These are phyloP conservation scores for Cistogaster globosa DNA, from an alignment of 2,888 invertebrate species.

Conservation along the genomic window DNA sequence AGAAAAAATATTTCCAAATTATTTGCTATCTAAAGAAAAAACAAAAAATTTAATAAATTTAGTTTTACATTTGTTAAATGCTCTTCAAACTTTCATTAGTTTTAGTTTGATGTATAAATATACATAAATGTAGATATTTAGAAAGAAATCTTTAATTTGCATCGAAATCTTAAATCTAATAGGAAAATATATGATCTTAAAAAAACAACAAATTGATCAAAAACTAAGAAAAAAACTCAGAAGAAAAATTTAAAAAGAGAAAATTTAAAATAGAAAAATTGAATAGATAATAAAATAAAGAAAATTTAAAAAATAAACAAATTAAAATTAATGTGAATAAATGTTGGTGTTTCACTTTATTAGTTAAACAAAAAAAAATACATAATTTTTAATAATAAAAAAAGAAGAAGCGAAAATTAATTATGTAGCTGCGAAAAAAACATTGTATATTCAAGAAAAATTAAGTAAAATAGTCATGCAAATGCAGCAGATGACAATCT, in stretches of 20 bases:
- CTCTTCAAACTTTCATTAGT: neutral
- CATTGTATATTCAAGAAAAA: constrained; percentile 32
- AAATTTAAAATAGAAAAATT: neutral
- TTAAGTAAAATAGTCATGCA: constrained; percentile 26
- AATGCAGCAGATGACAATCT: constrained; percentile 69
- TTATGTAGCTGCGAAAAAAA: constrained; percentile 50
- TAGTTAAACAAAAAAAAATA: constrained; percentile 34
- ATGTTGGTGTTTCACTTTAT: constrained; percentile 56
- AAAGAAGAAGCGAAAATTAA: constrained; percentile 13
- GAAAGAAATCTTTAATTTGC: constrained; percentile 17
- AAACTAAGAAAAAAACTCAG: neutral
- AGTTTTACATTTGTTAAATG: neutral
- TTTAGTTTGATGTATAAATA: constrained; percentile 7
- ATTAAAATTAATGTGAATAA: constrained; percentile 64
- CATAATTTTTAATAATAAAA: constrained; percentile 71
- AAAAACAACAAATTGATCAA: constrained; percentile 11
- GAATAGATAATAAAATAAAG: neutral
- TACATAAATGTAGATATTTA: neutral
- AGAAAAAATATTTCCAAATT: too few species aligned
- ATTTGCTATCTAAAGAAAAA: too few species aligned
- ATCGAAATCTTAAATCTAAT: constrained; percentile 45
- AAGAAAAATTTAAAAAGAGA: neutral
- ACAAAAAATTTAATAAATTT: too few species aligned
- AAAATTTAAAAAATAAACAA: constrained; percentile 5
- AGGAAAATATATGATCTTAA: neutral